Percentiles rank a stretch among this genome's conserved stretches.
phyloP scores from a whole-genome alignment of 2,888 invertebrate species.

The Cecidostiba fungosa region DNA sequence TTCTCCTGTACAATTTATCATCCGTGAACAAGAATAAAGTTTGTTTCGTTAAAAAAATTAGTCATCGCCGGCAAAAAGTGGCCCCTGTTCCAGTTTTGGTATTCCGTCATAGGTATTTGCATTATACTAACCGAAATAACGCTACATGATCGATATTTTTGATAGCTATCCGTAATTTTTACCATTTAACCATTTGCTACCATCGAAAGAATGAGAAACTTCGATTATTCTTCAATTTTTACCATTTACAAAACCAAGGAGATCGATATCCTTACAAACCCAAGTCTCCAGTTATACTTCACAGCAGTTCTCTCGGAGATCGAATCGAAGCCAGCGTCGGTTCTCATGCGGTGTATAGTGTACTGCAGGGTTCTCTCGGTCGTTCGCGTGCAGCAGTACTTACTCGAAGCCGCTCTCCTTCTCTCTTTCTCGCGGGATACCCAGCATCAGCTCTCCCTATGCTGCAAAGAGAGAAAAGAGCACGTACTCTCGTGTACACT shows the following conservation, averaged over 20 bases:
- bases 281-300: conserved; percentile 2
- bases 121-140: conserved; percentile 21
- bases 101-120: conserved; percentile 2
- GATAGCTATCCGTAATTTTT: too few species aligned
- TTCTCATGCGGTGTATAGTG: background rate
- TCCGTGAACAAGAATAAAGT: background rate
- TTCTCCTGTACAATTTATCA: background rate
- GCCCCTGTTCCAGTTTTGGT: conserved; percentile 11
- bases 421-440: background rate
- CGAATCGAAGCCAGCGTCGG: background rate
- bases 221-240: background rate
- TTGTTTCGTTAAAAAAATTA: background rate
- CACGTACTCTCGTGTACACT: conserved; percentile 6
- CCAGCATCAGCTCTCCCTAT: conserved; percentile 27
- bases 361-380: background rate
- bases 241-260: background rate
- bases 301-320: background rate
- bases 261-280: background rate
- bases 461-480: conserved; percentile 38
- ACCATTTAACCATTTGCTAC: too few species aligned
- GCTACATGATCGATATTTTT: background rate
- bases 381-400: background rate
- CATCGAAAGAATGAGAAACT: background rate
- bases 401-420: conserved; percentile 10
- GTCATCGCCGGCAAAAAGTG: conserved; percentile 3